phyloP scores from a whole-genome alignment of 2,797 vertebrate genomes.

The Ceryle rudis region DNA sequence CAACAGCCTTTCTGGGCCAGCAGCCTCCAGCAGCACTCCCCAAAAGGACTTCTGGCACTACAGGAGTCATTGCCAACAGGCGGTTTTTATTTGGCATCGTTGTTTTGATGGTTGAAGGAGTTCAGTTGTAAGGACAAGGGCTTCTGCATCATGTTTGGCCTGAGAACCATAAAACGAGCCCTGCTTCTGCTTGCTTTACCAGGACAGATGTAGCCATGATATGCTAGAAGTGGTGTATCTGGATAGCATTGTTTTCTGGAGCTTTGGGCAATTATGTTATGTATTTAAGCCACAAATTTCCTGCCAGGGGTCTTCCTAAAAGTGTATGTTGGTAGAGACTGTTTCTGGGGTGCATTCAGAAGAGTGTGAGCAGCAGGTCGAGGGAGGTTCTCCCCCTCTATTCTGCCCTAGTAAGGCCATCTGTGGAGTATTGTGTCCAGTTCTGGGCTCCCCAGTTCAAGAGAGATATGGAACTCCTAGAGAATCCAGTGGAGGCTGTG shows the following conservation, averaged over 20 bases:
- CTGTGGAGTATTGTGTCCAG: too few species aligned
- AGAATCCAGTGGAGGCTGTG: too few species aligned
- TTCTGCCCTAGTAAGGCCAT: too few species aligned
- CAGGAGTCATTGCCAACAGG: not conserved
- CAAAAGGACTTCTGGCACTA: not conserved
- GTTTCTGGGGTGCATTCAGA: too few species aligned
- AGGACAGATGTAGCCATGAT: not conserved
- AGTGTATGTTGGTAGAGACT: accelerated
- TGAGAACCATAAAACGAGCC: not conserved
- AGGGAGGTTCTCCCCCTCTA: too few species aligned
- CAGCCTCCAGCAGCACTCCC: not conserved
- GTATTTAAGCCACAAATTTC: not conserved
- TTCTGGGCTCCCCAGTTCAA: too few species aligned
- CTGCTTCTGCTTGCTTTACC: not conserved
- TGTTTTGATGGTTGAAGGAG: not conserved
- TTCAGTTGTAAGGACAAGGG: not conserved
- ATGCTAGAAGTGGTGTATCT: not conserved
- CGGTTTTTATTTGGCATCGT: not conserved
- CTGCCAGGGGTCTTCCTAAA: not conserved
- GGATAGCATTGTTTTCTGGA: not conserved
- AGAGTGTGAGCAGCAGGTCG: too few species aligned
- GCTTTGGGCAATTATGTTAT: not conserved
- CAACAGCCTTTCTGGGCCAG: not conserved
- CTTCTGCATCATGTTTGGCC: not conserved
- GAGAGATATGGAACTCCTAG: too few species aligned